Base-by-base conservation (phyloP, 1,140 invertebrate genomes). In the Drosophila subobscura region DNA sequence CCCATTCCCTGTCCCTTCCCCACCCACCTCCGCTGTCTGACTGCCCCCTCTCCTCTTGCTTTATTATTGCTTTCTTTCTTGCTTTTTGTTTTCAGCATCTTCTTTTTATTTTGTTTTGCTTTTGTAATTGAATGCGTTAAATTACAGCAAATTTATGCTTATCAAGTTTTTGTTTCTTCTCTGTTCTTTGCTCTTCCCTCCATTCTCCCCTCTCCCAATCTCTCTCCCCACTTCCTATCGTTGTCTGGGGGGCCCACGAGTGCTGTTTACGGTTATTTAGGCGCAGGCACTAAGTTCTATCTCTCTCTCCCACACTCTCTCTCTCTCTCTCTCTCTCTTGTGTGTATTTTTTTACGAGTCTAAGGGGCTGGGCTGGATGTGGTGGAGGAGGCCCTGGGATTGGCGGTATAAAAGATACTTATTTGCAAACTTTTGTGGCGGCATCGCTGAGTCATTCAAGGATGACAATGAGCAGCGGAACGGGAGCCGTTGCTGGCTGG, bases 121-220 rank as follows among this genome's bases (percentile, higher is more conserved):
- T 71, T 81, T 86, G 83, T 85, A 85, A 85, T 85, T 85, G 83
- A 85, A 85, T 77, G 81, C 81, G 70, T 88, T 88, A 86, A 88
- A 88, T 86, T 88, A 88, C 83, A 86, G 64, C 67, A 86, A 85
- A 86, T 88, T 86, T 86, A 86, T 86, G 81, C 83, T 80, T 88
- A 86, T 86, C 77, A 88, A 88, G 77, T 81, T 86, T 37, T 88
- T 76, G 72, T 65, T 68, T 67, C 42, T 66, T 41, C 61, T 70
- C 42, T n/a, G 8, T 25, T n/a, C 49, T 4, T 14, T 66, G 49
- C 65, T 70, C 50, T 10, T 8, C 29, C 12, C 45, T 4, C 4
- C 20, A n/a, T 6, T 5, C 10, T 7, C 8, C 42, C 46, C 56
- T 10, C 37, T 20, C 14, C 1, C 20, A 12, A 33, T 25, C 23